A percentile compares a stretch with the other conserved stretches of the same genome.
Conservation (phyloP, 2,113 vertebrate genomes). For the Xyrauchen texanus region DNA sequence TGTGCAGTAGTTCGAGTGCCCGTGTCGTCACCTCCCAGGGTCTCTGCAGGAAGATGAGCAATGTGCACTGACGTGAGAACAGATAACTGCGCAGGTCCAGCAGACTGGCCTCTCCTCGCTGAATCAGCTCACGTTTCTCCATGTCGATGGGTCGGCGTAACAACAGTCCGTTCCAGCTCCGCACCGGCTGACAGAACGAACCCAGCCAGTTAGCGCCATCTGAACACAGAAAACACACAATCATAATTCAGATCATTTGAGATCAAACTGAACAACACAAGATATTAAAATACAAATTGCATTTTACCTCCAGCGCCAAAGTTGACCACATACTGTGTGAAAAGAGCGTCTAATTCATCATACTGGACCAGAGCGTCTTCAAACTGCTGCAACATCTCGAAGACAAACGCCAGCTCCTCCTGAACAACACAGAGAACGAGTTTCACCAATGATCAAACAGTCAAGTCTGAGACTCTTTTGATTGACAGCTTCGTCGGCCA, state of each 20-base stretch:
- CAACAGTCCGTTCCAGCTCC: constrained; percentile 90
- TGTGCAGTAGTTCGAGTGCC: constrained; percentile 93
- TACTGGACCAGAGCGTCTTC: constrained; percentile 97
- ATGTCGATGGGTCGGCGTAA: constrained; percentile 96
- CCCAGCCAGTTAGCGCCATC: constrained; percentile 96
- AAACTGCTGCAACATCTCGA: constrained; percentile 99
- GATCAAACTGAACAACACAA: background rate
- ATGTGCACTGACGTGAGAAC: constrained; percentile 95
- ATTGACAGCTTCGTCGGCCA: background rate
- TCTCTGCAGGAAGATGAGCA: constrained; percentile 93
- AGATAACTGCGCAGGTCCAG: constrained; percentile 95
- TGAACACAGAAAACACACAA: constrained; percentile 58
- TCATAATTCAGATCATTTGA: background rate
- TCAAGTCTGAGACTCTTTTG: background rate
- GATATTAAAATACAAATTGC: too few species aligned
- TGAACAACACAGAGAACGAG: constrained; percentile 56
- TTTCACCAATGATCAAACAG: background rate
- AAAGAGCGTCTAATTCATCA: constrained; percentile 96
- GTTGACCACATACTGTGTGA: constrained; percentile 97
- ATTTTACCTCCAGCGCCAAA: constrained; percentile 92
- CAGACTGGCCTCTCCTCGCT: constrained; percentile 87
- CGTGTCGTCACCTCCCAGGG: constrained; percentile 96
- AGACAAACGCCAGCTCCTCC: constrained; percentile 98
- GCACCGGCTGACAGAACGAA: constrained; percentile 93
- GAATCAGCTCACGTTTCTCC: constrained; percentile 93